Percentiles rank a stretch among this genome's conserved stretches.
phyloP scores from a whole-genome alignment of 2,888 invertebrate species.

The Metellina segmentata region DNA sequence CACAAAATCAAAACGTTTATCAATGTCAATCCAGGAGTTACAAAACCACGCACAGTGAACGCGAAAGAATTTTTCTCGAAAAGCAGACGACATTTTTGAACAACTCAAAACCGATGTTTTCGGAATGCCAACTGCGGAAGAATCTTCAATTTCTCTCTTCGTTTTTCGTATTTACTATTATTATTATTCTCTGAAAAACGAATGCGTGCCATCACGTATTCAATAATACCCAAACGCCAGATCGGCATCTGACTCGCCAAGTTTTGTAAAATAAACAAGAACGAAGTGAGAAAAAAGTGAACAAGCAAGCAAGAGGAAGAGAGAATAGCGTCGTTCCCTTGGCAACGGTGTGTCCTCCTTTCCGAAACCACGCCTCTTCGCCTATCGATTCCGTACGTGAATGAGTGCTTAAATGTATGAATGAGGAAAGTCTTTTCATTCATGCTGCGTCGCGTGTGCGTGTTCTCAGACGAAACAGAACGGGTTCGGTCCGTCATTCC shows the following conservation, averaged over 20 bases:
- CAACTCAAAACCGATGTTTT: not conserved
- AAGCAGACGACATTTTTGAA: not conserved
- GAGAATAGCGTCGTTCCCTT: conserved; percentile 48
- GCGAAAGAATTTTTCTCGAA: not conserved
- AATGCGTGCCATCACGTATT: not conserved
- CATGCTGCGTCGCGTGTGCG: conserved; percentile 28
- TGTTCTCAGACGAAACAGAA: conserved; percentile 27
- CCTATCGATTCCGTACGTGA: conserved; percentile 67
- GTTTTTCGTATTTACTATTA: not conserved
- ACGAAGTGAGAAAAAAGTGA: not conserved
- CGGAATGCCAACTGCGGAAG: not conserved
- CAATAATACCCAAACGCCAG: conserved; percentile 11
- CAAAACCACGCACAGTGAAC: not conserved
- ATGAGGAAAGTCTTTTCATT: conserved; percentile 49
- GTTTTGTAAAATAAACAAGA: conserved; percentile 11
- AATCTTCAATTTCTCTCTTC: not conserved
- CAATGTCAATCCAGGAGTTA: not conserved
- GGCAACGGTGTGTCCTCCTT: conserved; percentile 60
- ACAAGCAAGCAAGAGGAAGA: conserved; percentile 5
- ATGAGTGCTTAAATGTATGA: conserved; percentile 67
- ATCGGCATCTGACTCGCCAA: not conserved
- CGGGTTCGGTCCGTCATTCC: conserved; percentile 51
- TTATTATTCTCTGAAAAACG: conserved; percentile 13
- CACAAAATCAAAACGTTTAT: too few species aligned
- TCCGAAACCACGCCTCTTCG: conserved; percentile 60